Conservation (phyloP, 2,797 vertebrate genomes). For the Oreonectes daqikongensis region DNA sequence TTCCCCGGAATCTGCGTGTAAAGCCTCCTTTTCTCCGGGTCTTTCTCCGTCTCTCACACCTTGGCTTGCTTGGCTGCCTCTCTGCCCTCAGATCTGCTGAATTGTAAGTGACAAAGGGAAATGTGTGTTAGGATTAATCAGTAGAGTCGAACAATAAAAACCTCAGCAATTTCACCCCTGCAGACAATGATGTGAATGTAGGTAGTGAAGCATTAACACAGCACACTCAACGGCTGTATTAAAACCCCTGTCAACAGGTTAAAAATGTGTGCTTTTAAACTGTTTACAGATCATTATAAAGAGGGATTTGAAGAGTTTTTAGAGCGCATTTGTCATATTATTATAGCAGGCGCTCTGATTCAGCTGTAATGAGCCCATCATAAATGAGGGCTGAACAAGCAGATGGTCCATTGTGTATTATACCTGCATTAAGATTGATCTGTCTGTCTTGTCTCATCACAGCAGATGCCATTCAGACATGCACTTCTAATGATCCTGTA, state of each 20-base stretch:
- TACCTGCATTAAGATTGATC: constrained; percentile 39
- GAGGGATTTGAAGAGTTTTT: not conserved
- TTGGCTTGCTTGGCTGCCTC: constrained; percentile 23
- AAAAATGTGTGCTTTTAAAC: not conserved
- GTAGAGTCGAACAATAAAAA: constrained; percentile 34
- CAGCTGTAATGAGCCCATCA: constrained; percentile 9
- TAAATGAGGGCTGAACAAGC: constrained; percentile 23
- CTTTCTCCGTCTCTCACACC: constrained; percentile 17
- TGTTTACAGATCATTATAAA: not conserved
- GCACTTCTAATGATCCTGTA: constrained; percentile 5
- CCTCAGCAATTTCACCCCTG: constrained; percentile 14
- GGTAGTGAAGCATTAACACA: constrained; percentile 37
- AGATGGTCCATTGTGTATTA: constrained; percentile 38
- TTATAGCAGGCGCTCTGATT: not conserved
- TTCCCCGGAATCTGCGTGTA: not conserved
- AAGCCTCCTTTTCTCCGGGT: not conserved
- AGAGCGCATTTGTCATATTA: constrained; percentile 1
- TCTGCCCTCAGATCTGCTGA: constrained; percentile 25
- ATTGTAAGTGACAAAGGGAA: constrained; percentile 52
- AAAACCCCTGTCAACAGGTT: not conserved
- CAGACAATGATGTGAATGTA: constrained; percentile 34
- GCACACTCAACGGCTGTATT: not conserved
- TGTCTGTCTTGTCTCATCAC: constrained; percentile 17
- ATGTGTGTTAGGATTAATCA: constrained; percentile 46
- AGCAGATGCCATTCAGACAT: constrained; percentile 17